Evolutionary conservation across 1,140 invertebrate genomes (phyloP).

Genomic region (Harlomillsia oculata): DNA sequence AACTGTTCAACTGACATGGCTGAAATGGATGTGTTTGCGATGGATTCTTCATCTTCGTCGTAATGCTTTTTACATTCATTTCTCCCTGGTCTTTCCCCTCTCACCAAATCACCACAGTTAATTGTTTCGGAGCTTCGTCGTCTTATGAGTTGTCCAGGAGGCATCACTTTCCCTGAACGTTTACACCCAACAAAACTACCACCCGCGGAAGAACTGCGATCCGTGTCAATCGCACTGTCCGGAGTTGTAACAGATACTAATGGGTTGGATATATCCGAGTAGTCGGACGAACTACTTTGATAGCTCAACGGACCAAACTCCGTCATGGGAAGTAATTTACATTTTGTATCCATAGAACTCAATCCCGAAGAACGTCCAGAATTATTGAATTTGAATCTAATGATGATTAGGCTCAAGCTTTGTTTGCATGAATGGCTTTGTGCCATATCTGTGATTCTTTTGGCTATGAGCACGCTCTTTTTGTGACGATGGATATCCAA

Average conservation of each 20-base stretch:
- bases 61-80: slow-evolving; percentile 8
- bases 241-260: slow-evolving; percentile 28
- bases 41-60: slow-evolving; percentile 45
- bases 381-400: slow-evolving; percentile 42
- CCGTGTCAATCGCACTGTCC: slow-evolving; percentile 35
- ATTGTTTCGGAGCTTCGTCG: slow-evolving; percentile 9
- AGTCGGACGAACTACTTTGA: slow-evolving; percentile 32
- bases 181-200: slow-evolving; percentile 23
- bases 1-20: slow-evolving; percentile 69
- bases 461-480: slow-evolving; percentile 55
- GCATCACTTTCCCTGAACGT: background rate
- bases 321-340: slow-evolving; percentile 3
- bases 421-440: slow-evolving; percentile 71
- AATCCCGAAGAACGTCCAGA: slow-evolving; percentile 6
- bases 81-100: background rate
- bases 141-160: background rate
- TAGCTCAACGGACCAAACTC: slow-evolving; percentile 34
- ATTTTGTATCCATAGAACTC: background rate
- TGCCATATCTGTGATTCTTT: slow-evolving; percentile 63
- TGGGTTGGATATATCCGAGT: slow-evolving; percentile 32
- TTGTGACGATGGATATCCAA: slow-evolving; percentile 62
- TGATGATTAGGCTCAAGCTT: slow-evolving; percentile 65
- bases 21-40: slow-evolving; percentile 46
- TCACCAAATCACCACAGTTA: slow-evolving; percentile 6
- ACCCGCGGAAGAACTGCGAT: slow-evolving; percentile 26